Evolutionary conservation across 2,888 invertebrate species (phyloP).

Genomic region (Pseudanteris insignis): DNA sequence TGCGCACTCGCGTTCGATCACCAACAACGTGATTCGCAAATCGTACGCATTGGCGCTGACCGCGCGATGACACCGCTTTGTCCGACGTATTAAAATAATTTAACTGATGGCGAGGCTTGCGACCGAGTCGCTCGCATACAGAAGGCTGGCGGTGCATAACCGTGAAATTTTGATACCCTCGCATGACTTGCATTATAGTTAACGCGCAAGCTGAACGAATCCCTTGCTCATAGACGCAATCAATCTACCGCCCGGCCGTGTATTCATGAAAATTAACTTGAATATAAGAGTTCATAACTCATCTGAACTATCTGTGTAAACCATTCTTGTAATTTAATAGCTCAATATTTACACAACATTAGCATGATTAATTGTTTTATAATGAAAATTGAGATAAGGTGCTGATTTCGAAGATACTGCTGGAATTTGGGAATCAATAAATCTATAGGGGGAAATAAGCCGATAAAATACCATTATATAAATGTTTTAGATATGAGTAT

Average conservation of each 20-base stretch:
- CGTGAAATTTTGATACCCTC: conserved; percentile 46
- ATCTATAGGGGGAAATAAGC: too few relatives aligned
- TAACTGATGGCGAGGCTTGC: conserved; percentile 39
- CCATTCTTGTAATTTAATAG: conserved; percentile 31
- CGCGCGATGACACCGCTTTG: conserved; percentile 25
- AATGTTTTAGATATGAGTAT: too few relatives aligned
- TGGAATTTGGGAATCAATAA: too few relatives aligned
- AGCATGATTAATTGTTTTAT: conserved; percentile 28
- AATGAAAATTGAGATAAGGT: conserved; percentile 16
- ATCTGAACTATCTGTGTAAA: conserved; percentile 22
- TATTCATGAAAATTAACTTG: conserved; percentile 46
- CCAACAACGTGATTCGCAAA: too few relatives aligned
- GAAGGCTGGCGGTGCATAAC: conserved; percentile 40
- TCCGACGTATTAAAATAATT: conserved; percentile 41
- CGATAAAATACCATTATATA: too few relatives aligned
- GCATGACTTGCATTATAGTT: conserved; percentile 46
- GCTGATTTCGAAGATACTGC: too few relatives aligned
- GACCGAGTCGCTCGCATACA: conserved; percentile 35
- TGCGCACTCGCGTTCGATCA: too few relatives aligned
- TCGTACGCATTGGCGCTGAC: too few relatives aligned
- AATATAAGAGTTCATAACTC: conserved; percentile 43
- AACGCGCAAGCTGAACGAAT: conserved; percentile 42
- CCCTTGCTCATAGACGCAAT: conserved; percentile 40
- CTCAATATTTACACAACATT: conserved; percentile 27
- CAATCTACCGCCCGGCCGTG: conserved; percentile 41